Base-by-base conservation (phyloP, 2,113 vertebrate genomes). In the Ifrita kowaldi region DNA sequence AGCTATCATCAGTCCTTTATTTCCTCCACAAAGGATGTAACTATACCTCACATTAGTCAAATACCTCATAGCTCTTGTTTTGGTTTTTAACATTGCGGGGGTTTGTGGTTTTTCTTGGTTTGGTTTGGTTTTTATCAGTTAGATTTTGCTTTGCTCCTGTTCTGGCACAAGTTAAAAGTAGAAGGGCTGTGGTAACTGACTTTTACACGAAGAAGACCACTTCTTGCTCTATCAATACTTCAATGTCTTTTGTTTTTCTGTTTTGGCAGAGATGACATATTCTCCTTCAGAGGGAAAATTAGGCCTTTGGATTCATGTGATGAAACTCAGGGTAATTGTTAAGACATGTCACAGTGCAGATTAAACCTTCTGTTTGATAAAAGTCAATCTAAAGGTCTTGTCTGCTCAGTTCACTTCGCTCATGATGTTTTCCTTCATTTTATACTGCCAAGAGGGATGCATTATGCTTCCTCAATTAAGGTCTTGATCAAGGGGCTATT, bases 301-400 rank as follows among this genome's bases (percentile, higher is more conserved):
- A 91, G 41, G 56, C 20, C 41, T 78, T 89, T 87, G n/a, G 52
- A 64, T 9, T 42, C 21, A 10, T 16, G 7, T 56, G 53, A 62
- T 91, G 81, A 91, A 91, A 71, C 17, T 86, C 3, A 0, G 41
- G n/a, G 32, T 33, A 91, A 87, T 81, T 78, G 28, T 84, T 74
- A 82, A 78, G n/a, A 76, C 41, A 50, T 46, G 28, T 55, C 74
- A 87, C 32, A 32, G 10, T 22, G 32, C 14, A 76, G 62, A 89
- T 93, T 76, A 87, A 91, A 44, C 35, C 23, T 94, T 79, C 77
- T 65, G n/a, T 65, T 89, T 94, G 69, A 84, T 79, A 91, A 89
- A 95, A 95, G 69, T 93, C 65, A 93, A 23, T 84, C 49, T 79
- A 95, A 95, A 94, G 62, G 49, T 81, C 81, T 89, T 84, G 22